Percentiles rank a stretch among this genome's conserved stretches.
Evolutionary conservation across 2,888 invertebrate genomes (phyloP).

Genomic region (Parascotia fuliginaria): DNA sequence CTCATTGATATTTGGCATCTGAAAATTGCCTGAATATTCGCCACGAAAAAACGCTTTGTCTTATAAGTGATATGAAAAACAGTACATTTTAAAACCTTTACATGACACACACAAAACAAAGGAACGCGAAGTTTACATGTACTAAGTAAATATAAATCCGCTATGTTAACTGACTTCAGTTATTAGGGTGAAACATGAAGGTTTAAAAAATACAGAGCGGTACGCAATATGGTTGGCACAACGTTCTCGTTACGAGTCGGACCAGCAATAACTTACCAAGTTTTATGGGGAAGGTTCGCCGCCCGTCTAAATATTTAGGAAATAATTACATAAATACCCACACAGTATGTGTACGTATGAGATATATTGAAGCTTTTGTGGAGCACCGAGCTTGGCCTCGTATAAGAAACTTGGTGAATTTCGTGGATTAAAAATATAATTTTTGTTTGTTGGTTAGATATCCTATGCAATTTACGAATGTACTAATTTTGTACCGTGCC

Average conservation of each 20-base stretch:
- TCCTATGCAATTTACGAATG: too few relatives aligned
- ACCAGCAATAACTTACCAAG: conserved; percentile 61
- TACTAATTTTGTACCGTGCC: too few relatives aligned
- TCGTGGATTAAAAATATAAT: not conserved
- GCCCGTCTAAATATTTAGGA: conserved; percentile 69
- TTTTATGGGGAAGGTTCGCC: conserved; percentile 62
- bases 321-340: conserved; percentile 66
- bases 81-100: not conserved
- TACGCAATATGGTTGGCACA: conserved; percentile 46
- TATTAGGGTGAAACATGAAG: conserved; percentile 44
- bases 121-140: conserved; percentile 1
- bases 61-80: too few relatives aligned
- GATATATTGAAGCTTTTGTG: conserved; percentile 40
- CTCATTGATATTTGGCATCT: too few relatives aligned
- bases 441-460: too few relatives aligned
- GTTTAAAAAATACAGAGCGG: conserved; percentile 46
- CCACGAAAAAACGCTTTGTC: too few relatives aligned
- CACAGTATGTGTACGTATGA: conserved; percentile 28
- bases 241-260: conserved; percentile 52
- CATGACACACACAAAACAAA: not conserved
- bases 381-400: conserved; percentile 4
- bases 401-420: not conserved
- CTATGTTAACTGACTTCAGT: conserved; percentile 38
- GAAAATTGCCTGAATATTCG: too few relatives aligned
- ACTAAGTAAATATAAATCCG: conserved; percentile 35